Percentiles rank a stretch among this genome's conserved stretches.
These are phyloP conservation scores for Ischnura elegans DNA, from an alignment of 2,888 invertebrate species.

Conservation along the genomic window DNA sequence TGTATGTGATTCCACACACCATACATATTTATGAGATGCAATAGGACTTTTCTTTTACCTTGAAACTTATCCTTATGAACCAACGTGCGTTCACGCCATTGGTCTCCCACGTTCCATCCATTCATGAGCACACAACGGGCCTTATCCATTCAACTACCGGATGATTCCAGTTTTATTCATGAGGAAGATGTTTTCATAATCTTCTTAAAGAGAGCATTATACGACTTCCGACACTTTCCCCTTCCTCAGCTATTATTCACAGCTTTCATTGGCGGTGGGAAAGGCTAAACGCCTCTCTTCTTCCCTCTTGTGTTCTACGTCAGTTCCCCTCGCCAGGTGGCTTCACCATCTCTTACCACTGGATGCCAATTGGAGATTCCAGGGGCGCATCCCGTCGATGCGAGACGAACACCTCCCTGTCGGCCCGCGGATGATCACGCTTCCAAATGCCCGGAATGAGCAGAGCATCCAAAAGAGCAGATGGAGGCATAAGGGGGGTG, in stretches of 20 bases:
- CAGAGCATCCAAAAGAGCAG: neutral
- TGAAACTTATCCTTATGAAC: too few species aligned
- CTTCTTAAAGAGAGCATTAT: neutral
- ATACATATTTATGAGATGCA: too few species aligned
- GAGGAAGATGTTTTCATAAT: neutral
- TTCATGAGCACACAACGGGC: neutral
- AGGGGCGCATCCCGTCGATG: constrained; percentile 22
- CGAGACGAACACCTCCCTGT: neutral
- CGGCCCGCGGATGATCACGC: neutral
- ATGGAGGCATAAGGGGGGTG: neutral
- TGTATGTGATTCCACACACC: too few species aligned
- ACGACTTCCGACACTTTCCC: neutral
- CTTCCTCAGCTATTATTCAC: constrained; percentile 10
- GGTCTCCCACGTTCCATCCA: neutral
- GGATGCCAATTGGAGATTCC: neutral
- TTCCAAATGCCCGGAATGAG: neutral
- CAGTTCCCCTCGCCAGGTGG: constrained; percentile 2
- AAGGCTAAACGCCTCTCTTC: neutral
- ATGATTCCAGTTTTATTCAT: neutral
- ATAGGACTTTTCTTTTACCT: too few species aligned
- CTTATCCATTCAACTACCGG: neutral
- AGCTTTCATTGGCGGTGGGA: neutral
- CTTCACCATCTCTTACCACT: neutral
- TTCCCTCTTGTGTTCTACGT: neutral
- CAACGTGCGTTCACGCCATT: neutral